These are phyloP conservation scores for Lontra canadensis DNA, from an alignment of 2,113 vertebrate species.

Conservation along the genomic window DNA sequence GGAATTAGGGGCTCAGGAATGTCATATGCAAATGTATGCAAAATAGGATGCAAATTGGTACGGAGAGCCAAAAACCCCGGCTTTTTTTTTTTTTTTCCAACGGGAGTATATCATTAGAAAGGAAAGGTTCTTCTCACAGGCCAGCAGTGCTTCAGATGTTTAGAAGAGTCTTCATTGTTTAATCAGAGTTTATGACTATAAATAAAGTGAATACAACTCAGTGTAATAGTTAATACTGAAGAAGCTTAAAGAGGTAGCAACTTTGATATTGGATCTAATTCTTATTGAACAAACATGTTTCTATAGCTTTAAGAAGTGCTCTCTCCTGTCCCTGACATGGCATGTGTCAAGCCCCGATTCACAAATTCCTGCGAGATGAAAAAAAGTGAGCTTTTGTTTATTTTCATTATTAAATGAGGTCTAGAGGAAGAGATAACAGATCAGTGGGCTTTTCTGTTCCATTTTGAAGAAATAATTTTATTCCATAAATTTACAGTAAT, in stretches of 20 bases:
- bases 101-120: background rate
- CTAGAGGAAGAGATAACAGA: conserved; percentile 66
- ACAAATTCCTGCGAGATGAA: conserved; percentile 38
- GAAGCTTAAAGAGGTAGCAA: background rate
- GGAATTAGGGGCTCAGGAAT: conserved; percentile 52
- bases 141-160: background rate
- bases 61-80: conserved; percentile 19
- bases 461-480: conserved; percentile 86
- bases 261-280: background rate
- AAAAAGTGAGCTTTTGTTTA: conserved; percentile 13
- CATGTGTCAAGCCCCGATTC: background rate
- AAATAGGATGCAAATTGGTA: conserved; percentile 45
- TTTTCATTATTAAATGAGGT: conserved; percentile 73
- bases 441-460: conserved; percentile 66
- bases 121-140: background rate
- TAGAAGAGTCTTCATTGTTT: background rate
- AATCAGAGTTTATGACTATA: background rate
- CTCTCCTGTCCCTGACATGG: conserved; percentile 21
- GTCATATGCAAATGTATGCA: conserved; percentile 68
- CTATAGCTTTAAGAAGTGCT: conserved; percentile 11
- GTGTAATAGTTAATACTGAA: background rate
- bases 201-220: background rate
- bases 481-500: conserved; percentile 86
- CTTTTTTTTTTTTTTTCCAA: background rate
- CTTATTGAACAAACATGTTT: background rate